These are phyloP conservation scores for Oxygymnocypris stewartii DNA, from an alignment of 2,113 vertebrate genomes.

Conservation along the genomic window DNA sequence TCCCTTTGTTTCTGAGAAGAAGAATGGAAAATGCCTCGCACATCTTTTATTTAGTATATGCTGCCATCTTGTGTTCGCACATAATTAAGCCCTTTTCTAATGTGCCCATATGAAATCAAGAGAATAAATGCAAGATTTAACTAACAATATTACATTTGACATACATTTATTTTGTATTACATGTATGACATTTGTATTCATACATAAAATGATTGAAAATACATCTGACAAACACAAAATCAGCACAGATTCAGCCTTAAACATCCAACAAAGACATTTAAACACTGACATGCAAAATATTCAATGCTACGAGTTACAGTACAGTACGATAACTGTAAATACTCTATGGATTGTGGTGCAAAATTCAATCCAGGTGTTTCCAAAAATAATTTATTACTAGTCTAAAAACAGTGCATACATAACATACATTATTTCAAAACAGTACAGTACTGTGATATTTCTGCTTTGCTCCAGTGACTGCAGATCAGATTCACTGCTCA, in stretches of 20 bases:
- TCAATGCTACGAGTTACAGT: not conserved
- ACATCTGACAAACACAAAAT: not conserved
- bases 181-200: not conserved
- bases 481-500: conserved; percentile 43
- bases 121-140: not conserved
- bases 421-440: conserved; percentile 6
- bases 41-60: not conserved
- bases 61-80: conserved; percentile 16
- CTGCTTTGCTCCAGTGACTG: conserved; percentile 7
- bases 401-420: conserved; percentile 34
- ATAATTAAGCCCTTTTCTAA: not conserved
- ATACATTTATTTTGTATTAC: conserved; percentile 6
- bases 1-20: not conserved
- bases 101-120: not conserved
- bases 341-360: conserved; percentile 57
- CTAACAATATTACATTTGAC: not conserved
- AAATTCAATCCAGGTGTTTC: conserved; percentile 42
- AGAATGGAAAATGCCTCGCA: not conserved
- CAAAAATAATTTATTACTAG: conserved; percentile 19
- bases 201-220: conserved; percentile 12
- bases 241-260: conserved; percentile 68
- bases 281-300: conserved; percentile 32
- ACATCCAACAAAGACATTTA: conserved; percentile 71
- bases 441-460: conserved; percentile 71
- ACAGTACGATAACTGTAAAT: not conserved